Evolutionary conservation across 2,888 invertebrate species (phyloP).

Genomic region (Erannis defoliaria): DNA sequence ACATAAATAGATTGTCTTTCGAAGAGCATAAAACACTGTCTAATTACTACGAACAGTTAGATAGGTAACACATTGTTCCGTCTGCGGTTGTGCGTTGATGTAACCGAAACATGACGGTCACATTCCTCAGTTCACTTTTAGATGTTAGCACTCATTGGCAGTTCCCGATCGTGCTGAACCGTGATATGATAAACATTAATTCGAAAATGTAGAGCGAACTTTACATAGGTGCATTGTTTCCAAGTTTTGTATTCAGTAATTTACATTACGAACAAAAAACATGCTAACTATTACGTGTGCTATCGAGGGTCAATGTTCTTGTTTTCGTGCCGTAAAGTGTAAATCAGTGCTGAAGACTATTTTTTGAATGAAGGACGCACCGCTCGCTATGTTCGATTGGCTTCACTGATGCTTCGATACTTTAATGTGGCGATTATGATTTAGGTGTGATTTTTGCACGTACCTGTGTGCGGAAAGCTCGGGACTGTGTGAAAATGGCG

Average conservation of each 20-base stretch:
- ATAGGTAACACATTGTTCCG: constrained; percentile 66
- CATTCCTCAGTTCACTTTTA: constrained; percentile 79
- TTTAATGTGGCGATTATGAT: constrained; percentile 41
- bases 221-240: constrained; percentile 54
- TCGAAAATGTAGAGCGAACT: constrained; percentile 49
- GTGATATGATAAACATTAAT: constrained; percentile 47
- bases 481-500: constrained; percentile 84
- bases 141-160: constrained; percentile 74
- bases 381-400: constrained; percentile 36
- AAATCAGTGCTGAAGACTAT: constrained; percentile 31
- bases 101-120: constrained; percentile 85
- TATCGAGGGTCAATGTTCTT: constrained; percentile 76
- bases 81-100: constrained; percentile 74
- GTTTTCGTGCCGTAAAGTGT: constrained; percentile 59
- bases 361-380: constrained; percentile 27
- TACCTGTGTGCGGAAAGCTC: constrained; percentile 84
- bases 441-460: constrained; percentile 57
- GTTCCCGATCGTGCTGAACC: constrained; percentile 50
- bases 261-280: constrained; percentile 78
- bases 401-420: constrained; percentile 45
- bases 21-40: constrained; percentile 65
- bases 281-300: constrained; percentile 84
- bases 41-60: constrained; percentile 66
- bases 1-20: constrained; percentile 84
- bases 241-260: constrained; percentile 67